Evolutionary conservation across 2,888 invertebrate species (phyloP).

Genomic region (Nebria salina): DNA sequence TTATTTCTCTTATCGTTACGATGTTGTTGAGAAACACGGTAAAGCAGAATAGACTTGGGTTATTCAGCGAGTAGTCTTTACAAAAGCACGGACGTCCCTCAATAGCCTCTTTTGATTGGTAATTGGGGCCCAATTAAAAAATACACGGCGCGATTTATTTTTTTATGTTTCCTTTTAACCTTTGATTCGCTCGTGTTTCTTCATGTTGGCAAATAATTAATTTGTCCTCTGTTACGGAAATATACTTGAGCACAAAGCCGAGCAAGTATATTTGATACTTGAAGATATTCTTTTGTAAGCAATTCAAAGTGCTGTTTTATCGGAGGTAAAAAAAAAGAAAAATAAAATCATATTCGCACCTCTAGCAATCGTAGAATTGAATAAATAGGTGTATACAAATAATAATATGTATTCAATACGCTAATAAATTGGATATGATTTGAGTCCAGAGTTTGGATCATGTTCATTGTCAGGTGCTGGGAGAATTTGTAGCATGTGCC

Average conservation of each 20-base stretch:
- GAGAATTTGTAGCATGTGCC: neutral
- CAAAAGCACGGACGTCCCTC: constrained; percentile 24
- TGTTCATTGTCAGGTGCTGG: constrained; percentile 9
- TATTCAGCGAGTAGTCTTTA: neutral
- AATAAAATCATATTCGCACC: too few relatives aligned
- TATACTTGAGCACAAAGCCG: constrained; percentile 8
- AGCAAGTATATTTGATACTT: too few relatives aligned
- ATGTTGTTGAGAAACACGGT: neutral
- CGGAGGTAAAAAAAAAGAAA: too few relatives aligned
- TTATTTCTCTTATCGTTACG: neutral
- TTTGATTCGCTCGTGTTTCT: constrained; percentile 24
- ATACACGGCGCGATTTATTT: constrained; percentile 23
- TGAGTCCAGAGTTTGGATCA: neutral
- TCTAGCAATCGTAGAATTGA: too few relatives aligned
- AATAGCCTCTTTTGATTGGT: constrained; percentile 42
- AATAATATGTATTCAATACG: neutral
- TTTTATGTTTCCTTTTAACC: constrained; percentile 20
- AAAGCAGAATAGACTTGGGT: neutral
- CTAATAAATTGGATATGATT: constrained; percentile 11
- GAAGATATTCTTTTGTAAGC: too few relatives aligned
- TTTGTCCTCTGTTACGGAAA: constrained; percentile 21
- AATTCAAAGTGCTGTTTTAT: too few relatives aligned
- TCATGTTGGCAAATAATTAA: constrained; percentile 25
- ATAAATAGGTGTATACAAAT: constrained; percentile 2
- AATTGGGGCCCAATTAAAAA: constrained; percentile 45